These are phyloP conservation scores for Avahi laniger DNA, from an alignment of 2,797 vertebrate genomes.

Conservation along the genomic window DNA sequence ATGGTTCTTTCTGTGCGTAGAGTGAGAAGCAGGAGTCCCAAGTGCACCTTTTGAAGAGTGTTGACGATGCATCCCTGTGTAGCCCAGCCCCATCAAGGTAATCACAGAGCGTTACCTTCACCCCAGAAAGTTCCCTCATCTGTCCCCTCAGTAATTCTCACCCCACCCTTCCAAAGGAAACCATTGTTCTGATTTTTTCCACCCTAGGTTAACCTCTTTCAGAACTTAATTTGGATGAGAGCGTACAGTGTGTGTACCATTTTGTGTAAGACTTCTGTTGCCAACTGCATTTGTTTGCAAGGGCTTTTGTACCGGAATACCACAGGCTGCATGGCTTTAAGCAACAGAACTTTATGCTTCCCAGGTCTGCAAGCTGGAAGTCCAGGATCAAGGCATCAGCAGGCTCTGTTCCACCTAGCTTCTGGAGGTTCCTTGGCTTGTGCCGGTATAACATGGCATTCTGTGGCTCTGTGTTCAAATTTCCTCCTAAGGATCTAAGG, in stretches of 20 bases:
- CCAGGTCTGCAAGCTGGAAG: background rate
- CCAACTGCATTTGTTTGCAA: background rate
- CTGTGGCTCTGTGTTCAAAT: background rate
- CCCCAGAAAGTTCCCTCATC: background rate
- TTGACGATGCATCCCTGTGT: background rate
- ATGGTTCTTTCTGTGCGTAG: background rate
- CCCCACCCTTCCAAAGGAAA: background rate
- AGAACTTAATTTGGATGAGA: background rate
- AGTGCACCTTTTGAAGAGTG: background rate
- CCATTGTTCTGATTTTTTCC: background rate
- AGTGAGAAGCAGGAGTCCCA: background rate
- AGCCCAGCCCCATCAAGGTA: background rate
- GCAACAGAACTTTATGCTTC: background rate
- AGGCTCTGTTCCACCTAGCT: background rate
- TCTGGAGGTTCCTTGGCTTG: background rate
- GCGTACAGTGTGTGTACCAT: background rate
- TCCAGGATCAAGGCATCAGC: background rate
- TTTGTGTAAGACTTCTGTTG: background rate
- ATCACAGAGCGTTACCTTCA: background rate
- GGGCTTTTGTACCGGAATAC: background rate
- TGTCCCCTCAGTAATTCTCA: background rate
- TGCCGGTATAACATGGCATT: fast-evolving
- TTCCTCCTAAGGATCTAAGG: background rate
- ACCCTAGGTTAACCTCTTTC: background rate
- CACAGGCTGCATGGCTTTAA: background rate